These are phyloP conservation scores for Pogoniulus pusillus DNA, from an alignment of 2,797 vertebrate genomes.

Conservation along the genomic window DNA sequence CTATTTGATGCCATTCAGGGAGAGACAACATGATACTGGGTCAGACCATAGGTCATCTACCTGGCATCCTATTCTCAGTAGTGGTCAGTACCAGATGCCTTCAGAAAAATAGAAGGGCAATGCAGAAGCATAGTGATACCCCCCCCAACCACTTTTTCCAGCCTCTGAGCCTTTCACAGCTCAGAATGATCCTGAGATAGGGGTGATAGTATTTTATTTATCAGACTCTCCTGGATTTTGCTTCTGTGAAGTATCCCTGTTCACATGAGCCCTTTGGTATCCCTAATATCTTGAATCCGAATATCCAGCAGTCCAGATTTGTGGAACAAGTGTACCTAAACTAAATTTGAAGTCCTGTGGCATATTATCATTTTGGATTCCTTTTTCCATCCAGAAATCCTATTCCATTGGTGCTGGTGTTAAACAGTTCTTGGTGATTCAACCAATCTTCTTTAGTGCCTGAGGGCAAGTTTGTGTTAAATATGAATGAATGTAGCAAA, in stretches of 20 bases:
- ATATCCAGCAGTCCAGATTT: not conserved
- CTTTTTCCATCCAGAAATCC: not conserved
- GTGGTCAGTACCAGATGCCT: not conserved
- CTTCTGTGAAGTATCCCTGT: not conserved
- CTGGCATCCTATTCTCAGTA: not conserved
- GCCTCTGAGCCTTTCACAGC: not conserved
- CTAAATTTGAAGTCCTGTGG: not conserved
- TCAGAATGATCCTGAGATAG: not conserved
- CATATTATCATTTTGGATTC: not conserved
- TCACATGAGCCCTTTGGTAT: not conserved
- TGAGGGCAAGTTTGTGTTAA: not conserved
- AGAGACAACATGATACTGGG: not conserved
- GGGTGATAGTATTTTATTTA: not conserved
- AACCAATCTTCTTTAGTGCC: not conserved
- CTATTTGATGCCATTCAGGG: not conserved
- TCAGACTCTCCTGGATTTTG: not conserved
- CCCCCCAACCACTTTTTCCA: not conserved
- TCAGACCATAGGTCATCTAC: not conserved
- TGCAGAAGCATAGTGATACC: not conserved
- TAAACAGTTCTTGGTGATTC: not conserved
- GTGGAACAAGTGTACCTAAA: not conserved
- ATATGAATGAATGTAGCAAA: not conserved
- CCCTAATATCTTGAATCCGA: not conserved
- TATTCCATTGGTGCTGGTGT: not conserved
- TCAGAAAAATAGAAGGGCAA: not conserved